A percentile compares a stretch with the other conserved stretches of the same genome.
Conservation (phyloP, 2,113 vertebrate genomes). For the Puma concolor region DNA sequence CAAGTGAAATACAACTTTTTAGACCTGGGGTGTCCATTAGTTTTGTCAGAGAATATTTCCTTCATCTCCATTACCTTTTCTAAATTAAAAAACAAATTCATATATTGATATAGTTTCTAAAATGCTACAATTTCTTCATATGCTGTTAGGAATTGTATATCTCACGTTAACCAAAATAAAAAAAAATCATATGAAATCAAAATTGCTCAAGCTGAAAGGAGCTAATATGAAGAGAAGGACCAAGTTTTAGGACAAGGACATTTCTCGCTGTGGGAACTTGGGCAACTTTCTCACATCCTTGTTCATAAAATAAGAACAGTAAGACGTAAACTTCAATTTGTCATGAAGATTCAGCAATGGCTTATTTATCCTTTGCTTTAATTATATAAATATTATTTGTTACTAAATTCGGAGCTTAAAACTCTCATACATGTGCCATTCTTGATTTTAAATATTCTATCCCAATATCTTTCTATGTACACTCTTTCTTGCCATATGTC, state of each 20-base stretch:
- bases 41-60: not conserved
- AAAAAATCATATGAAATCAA: not conserved
- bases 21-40: not conserved
- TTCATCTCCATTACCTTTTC: not conserved
- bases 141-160: not conserved
- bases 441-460: not conserved
- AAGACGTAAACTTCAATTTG: not conserved
- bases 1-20: not conserved
- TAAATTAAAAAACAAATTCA: conserved; percentile 37
- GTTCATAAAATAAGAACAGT: not conserved
- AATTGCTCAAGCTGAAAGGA: not conserved
- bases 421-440: not conserved
- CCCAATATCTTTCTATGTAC: not conserved
- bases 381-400: not conserved
- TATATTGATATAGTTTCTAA: conserved; percentile 37
- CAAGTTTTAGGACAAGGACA: not conserved
- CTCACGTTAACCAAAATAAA: not conserved
- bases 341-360: not conserved
- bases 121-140: not conserved
- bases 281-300: not conserved
- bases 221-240: not conserved
- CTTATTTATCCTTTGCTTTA: not conserved
- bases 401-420: not conserved
- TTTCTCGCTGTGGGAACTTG: not conserved
- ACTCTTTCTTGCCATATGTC: not conserved